phyloP scores from a whole-genome alignment of 2,113 vertebrate genomes.

The Rhagologus leucostigma region DNA sequence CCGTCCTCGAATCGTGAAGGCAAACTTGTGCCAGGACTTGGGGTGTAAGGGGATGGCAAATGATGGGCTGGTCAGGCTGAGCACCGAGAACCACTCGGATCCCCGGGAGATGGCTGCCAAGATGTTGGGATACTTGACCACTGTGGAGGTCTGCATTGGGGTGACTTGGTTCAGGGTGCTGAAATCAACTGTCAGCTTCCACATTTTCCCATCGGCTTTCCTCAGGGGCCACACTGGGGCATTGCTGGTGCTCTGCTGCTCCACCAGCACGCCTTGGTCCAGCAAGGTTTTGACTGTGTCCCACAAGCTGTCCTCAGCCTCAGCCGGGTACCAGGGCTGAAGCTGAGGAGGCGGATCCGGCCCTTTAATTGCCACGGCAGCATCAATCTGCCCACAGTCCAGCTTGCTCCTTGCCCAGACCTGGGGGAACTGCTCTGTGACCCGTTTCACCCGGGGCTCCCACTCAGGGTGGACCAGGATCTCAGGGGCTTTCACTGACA shows the following conservation, averaged over 20 bases:
- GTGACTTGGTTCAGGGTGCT: neutral
- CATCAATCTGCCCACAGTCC: conserved; percentile 17
- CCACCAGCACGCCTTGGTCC: conserved; percentile 7
- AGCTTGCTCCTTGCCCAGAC: conserved; percentile 54
- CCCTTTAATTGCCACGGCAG: neutral
- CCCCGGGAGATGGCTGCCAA: neutral
- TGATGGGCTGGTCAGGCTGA: conserved; percentile 20
- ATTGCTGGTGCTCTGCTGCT: conserved; percentile 1
- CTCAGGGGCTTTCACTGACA: conserved; percentile 49
- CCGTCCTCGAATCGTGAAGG: conserved; percentile 17
- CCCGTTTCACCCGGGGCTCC: conserved; percentile 46
- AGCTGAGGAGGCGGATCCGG: neutral
- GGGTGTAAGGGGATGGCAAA: conserved; percentile 41
- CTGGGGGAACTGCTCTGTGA: conserved; percentile 19
- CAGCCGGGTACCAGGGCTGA: neutral
- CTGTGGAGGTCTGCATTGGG: neutral
- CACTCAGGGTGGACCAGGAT: conserved; percentile 34
- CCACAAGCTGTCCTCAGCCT: conserved; percentile 35
- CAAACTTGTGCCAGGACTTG: conserved; percentile 25
- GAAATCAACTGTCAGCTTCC: conserved; percentile 31
- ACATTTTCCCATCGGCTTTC: conserved; percentile 16
- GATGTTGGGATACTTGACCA: neutral
- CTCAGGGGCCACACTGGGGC: conserved; percentile 23
- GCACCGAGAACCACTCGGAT: conserved; percentile 43
- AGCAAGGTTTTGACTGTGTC: conserved; percentile 19